Evolutionary conservation across 2,888 invertebrate genomes (phyloP).

Genomic region (Sicus ferrugineus): DNA sequence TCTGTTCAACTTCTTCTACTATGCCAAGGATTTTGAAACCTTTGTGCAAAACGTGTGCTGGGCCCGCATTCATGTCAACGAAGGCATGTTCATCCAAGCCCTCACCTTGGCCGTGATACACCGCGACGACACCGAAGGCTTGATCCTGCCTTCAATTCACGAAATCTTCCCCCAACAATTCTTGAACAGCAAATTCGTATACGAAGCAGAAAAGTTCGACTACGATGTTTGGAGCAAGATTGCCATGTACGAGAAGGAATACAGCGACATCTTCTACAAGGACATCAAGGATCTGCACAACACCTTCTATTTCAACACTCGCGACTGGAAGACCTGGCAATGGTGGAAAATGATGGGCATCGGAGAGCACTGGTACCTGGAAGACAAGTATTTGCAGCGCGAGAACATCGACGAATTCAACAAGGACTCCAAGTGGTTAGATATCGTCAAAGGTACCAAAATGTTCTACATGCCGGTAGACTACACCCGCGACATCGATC

Average conservation of each 20-base stretch:
- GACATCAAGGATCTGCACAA: constrained; percentile 46
- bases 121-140: constrained; percentile 72
- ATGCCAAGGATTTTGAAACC: constrained; percentile 75
- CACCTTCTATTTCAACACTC: constrained; percentile 51
- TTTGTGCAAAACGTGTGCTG: constrained; percentile 76
- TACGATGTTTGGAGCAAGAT: constrained; percentile 53
- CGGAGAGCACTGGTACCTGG: constrained; percentile 50
- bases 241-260: constrained; percentile 58
- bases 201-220: constrained; percentile 71
- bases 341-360: constrained; percentile 59
- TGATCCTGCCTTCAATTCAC: constrained; percentile 76
- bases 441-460: constrained; percentile 45
- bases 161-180: constrained; percentile 82
- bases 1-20: constrained; percentile 73
- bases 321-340: constrained; percentile 56
- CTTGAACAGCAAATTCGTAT: constrained; percentile 75
- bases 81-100: constrained; percentile 78
- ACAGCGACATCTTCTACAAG: constrained; percentile 62
- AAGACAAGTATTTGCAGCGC: constrained; percentile 53
- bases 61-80: constrained; percentile 74
- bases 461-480: constrained; percentile 67
- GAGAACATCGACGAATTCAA: constrained; percentile 47
- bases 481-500: constrained; percentile 68
- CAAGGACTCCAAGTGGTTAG: constrained; percentile 50
- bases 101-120: constrained; percentile 74